Evolutionary conservation across 2,113 vertebrate genomes (phyloP).

Genomic region (Crotalus tigris): DNA sequence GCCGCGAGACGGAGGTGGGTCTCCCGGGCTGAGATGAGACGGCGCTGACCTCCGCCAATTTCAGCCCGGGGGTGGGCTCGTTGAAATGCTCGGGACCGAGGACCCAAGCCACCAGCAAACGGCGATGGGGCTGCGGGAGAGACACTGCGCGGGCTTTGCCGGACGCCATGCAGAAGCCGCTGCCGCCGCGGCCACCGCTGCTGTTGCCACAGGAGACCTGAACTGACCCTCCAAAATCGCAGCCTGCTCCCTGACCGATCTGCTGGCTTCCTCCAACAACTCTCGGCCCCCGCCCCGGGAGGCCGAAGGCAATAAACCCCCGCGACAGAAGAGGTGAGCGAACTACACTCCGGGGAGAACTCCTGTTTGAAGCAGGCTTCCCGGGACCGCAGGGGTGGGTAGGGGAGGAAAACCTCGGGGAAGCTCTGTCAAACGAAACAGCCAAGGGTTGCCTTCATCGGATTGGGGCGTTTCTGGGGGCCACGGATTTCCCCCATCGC

Average conservation of each 20-base stretch:
- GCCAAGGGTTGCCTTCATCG: neutral
- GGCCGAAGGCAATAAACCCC: neutral
- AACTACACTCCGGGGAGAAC: neutral
- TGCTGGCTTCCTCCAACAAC: neutral
- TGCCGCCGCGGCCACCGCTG: neutral
- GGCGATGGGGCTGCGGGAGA: neutral
- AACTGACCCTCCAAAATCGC: slow-evolving; percentile 11
- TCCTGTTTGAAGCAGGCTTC: neutral
- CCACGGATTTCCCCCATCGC: neutral
- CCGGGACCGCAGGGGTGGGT: neutral
- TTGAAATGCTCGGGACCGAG: neutral
- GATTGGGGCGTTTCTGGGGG: neutral
- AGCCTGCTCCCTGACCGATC: neutral
- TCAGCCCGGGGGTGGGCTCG: neutral
- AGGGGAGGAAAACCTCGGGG: neutral
- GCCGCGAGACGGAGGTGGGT: neutral
- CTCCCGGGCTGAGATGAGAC: neutral
- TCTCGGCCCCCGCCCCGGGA: slow-evolving; percentile 28
- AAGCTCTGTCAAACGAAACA: neutral
- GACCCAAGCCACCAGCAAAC: neutral
- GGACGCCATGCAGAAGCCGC: slow-evolving; percentile 49
- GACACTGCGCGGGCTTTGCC: slow-evolving; percentile 9
- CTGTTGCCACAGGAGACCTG: slow-evolving; percentile 35
- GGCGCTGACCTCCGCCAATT: neutral
- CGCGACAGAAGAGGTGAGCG: slow-evolving; percentile 37